Evolutionary conservation across 2,113 vertebrate genomes (phyloP).

Genomic region (Paracanthobrama guichenoti): DNA sequence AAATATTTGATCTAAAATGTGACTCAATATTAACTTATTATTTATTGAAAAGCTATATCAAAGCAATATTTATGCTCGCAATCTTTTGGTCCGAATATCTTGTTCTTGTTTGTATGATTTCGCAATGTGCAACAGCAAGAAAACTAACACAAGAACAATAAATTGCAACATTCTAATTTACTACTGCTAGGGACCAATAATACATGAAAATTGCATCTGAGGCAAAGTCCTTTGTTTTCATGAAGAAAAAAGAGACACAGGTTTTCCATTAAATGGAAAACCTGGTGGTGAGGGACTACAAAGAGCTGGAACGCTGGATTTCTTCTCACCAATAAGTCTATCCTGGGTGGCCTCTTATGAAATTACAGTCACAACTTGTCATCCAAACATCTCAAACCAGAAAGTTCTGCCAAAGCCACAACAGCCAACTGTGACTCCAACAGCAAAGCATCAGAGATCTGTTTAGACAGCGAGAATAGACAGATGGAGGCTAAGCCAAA

Average conservation of each 20-base stretch:
- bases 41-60: background rate
- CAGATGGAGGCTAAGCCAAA: conserved; percentile 18
- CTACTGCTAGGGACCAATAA: conserved; percentile 11
- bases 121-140: background rate
- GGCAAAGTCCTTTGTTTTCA: conserved; percentile 28
- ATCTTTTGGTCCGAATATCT: background rate
- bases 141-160: background rate
- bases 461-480: conserved; percentile 28
- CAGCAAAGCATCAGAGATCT: conserved; percentile 33
- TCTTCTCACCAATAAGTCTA: conserved; percentile 41
- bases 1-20: background rate
- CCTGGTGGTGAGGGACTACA: conserved; percentile 21
- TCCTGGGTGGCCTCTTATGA: conserved; percentile 51
- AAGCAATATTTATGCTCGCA: background rate
- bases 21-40: background rate
- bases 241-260: conserved; percentile 33
- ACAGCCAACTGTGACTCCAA: conserved; percentile 25
- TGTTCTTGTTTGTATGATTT: background rate
- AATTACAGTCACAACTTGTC: conserved; percentile 41
- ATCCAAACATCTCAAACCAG: conserved; percentile 43
- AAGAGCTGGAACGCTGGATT: conserved; percentile 8
- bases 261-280: conserved; percentile 46
- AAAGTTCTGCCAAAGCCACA: conserved; percentile 45
- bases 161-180: conserved; percentile 17
- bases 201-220: conserved; percentile 36